Evolutionary conservation across 2,797 vertebrate species (phyloP), one percentile per base, ranked within the genome.

Genomic region (Falco concolor): DNA sequence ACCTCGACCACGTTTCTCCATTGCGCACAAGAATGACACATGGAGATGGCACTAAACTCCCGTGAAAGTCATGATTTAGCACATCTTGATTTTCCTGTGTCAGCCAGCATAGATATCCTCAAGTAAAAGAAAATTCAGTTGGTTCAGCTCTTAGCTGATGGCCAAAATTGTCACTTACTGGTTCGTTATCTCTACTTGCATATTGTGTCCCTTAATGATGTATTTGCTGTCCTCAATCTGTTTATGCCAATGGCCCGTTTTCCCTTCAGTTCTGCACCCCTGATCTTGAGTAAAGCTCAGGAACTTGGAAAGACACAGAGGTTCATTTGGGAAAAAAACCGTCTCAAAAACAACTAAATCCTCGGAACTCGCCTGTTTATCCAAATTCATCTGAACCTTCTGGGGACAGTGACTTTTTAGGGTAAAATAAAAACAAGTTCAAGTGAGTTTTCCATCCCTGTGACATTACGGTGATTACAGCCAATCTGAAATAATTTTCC

Each of bases 401-500:
- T 96, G 91, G 93, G 94, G 96, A 95, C 96, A 96, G 95, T 89
- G 93, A 96, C 96, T 90, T 96, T 95, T 95, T 95, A 97, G 93
- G 95, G 95, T 92, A 89, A 96, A 95, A 96, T 93, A 67, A 95
- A 96, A 96, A 96, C 96, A 95, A 96, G 93, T 95, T 97, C 95
- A 95, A 96, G 96, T 96, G 96, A 96, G 93, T 96, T 97, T 97
- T 97, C 96, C 96, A 96, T 96, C 95, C 81, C 94, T 87, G 84
- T 10, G 25, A 94, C 91, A 90, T 85, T 77, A 76, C 27, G 32
- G 90, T 87, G 78, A 77, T 95, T 95, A 96, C 88, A 94, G 94
- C 95, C 95, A 97, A 95, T 95, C 96, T 96, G 90, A 93, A 93
- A 96, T 73, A 95, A 95, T 97, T 96, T 97, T 96, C 96, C 96